Conservation (phyloP, 2,797 vertebrate genomes). For the Gymnodraco acuticeps region DNA sequence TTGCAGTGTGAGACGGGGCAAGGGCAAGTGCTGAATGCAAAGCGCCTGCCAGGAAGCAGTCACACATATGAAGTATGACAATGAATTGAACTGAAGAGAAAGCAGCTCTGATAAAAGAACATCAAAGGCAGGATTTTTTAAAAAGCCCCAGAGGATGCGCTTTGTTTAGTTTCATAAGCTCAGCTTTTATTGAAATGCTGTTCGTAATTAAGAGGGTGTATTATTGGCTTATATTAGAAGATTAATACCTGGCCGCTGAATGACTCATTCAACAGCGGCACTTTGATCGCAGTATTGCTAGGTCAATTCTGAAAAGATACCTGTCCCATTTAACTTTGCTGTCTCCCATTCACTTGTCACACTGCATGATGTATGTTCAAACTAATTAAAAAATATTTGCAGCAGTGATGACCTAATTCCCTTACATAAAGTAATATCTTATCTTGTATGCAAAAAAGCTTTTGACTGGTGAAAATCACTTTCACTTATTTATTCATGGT, state of each 20-base stretch:
- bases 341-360: constrained; percentile 49
- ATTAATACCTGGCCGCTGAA: constrained; percentile 50
- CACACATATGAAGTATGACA: constrained; percentile 72
- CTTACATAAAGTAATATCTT: constrained; percentile 45
- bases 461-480: constrained; percentile 48
- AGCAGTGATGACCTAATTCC: constrained; percentile 56
- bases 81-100: constrained; percentile 62
- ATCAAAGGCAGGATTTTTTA: constrained; percentile 71
- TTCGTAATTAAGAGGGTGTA: constrained; percentile 70
- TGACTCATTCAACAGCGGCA: constrained; percentile 47
- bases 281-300: constrained; percentile 44
- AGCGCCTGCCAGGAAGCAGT: constrained; percentile 66
- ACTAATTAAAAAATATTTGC: constrained; percentile 58
- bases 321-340: constrained; percentile 33
- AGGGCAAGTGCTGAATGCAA: constrained; percentile 69
- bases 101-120: constrained; percentile 58
- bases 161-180: constrained; percentile 78
- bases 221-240: constrained; percentile 69
- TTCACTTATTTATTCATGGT: constrained; percentile 47
- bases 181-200: constrained; percentile 75
- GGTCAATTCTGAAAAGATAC: constrained; percentile 35
- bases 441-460: constrained; percentile 37
- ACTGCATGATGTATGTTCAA: constrained; percentile 43
- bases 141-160: constrained; percentile 68
- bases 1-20: constrained; percentile 56